Conservation (phyloP, 2,888 invertebrate species). For the Nezara viridula region DNA sequence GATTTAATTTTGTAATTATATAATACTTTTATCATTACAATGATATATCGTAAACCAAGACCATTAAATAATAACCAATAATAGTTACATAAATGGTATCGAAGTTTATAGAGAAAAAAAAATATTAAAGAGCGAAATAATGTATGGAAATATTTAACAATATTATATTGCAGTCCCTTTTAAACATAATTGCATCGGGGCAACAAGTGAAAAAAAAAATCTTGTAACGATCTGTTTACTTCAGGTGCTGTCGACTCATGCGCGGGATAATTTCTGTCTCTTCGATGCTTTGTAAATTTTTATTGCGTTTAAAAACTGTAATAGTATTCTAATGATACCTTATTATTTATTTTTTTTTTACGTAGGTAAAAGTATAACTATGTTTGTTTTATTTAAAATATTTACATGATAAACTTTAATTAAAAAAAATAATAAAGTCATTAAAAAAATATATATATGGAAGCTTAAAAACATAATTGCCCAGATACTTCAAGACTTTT, state of each 20-base stretch:
- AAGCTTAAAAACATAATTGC: too few relatives aligned
- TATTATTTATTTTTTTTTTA: not conserved
- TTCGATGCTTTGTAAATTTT: not conserved
- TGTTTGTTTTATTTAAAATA: too few relatives aligned
- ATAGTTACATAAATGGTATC: too few relatives aligned
- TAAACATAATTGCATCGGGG: constrained; percentile 25
- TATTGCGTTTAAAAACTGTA: not conserved
- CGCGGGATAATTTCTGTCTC: constrained; percentile 8
- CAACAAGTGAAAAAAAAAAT: constrained; percentile 3
- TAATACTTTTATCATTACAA: too few relatives aligned
- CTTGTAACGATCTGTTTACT: constrained; percentile 26
- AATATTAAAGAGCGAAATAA: not conserved
- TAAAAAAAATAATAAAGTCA: too few relatives aligned
- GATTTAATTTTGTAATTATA: too few relatives aligned
- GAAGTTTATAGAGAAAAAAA: not conserved
- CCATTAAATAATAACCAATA: too few relatives aligned
- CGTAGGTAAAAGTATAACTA: not conserved
- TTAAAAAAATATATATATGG: too few relatives aligned
- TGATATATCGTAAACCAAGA: too few relatives aligned
- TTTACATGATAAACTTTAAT: too few relatives aligned
- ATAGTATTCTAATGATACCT: not conserved
- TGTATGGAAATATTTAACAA: not conserved
- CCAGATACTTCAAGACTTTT: too few relatives aligned
- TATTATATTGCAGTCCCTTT: not conserved
- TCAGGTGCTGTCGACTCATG: not conserved